Evolutionary conservation across 1,140 invertebrate species (phyloP), one percentile per base, ranked within the genome.

Genomic region (Micrasema minimum): DNA sequence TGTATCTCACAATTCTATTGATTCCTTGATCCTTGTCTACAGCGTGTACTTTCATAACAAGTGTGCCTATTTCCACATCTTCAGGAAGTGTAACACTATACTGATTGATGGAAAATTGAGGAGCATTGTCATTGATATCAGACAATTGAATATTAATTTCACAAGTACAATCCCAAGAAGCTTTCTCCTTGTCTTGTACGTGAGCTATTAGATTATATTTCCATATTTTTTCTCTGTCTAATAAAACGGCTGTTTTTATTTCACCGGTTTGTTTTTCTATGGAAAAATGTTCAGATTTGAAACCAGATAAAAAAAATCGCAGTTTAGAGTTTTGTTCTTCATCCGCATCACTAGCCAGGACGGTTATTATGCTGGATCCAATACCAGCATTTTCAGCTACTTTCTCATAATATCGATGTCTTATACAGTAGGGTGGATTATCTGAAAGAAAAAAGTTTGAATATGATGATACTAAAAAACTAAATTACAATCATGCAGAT

Each of bases 51-150:
- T 92, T 92, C 0, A 89, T 90, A 2, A 93, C 88, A 6, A 93
- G 78, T 11, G 90, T 93, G 6, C 90, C 90, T 22, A 92, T 79
- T 78, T 92, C 88, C 0, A 91, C 89, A 79, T 95, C 91, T 83
- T 96, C 93, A 0, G 90, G 87, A 35, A 96, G 82, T 35, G 89
- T 88, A 0, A 93, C 89, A 51, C 89, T 91, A 78, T 94, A 95
- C 10, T 89, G 85, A 1, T 86, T 82, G 80, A 91, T 86, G 0
- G 88, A 87, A 78, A 96, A 96, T 72, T 87, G 80, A 0, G 94
- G 94, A 1, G 88, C 81, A 80, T 95, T 94, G 72, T 96, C 93
- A 78, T 95, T 94, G 0, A 93, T 79, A 83, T 96, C 93, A 2
- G 88, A 90, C n/a, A 91, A 77, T 0, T 87, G 77, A 7, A 94